Evolutionary conservation across 2,113 vertebrate species (phyloP).

Genomic region (Lanius ludovicianus): DNA sequence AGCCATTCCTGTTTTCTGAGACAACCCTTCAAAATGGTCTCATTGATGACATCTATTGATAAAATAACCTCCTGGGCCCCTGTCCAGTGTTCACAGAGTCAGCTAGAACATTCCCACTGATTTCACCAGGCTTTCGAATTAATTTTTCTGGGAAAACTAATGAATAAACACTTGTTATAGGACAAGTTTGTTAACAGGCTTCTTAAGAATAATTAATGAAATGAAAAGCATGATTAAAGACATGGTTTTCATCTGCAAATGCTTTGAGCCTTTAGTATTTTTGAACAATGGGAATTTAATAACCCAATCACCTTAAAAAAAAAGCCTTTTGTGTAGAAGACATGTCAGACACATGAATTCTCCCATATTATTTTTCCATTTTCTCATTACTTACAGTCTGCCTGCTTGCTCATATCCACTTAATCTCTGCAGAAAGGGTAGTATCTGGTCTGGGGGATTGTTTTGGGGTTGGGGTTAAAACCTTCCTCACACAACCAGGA

Average conservation of each 20-base stretch:
- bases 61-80: neutral
- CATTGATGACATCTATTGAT: neutral
- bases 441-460: neutral
- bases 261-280: neutral
- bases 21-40: neutral
- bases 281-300: slow-evolving; percentile 6
- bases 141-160: slow-evolving; percentile 15
- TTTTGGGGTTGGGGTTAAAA: neutral
- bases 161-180: slow-evolving; percentile 21
- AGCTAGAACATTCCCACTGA: slow-evolving; percentile 7
- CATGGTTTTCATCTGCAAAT: neutral
- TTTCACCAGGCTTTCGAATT: neutral
- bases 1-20: slow-evolving; percentile 3
- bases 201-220: slow-evolving; percentile 26
- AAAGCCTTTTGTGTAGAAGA: slow-evolving; percentile 3
- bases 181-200: neutral
- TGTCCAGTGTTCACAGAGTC: neutral
- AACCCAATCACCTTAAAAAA: neutral
- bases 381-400: neutral
- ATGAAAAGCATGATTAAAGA: neutral
- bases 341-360: neutral
- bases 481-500: neutral
- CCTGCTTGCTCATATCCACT: neutral
- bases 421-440: neutral
- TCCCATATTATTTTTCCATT: neutral